phyloP scores from a whole-genome alignment of 2,888 invertebrate species.

The Geotrupes spiniger region DNA sequence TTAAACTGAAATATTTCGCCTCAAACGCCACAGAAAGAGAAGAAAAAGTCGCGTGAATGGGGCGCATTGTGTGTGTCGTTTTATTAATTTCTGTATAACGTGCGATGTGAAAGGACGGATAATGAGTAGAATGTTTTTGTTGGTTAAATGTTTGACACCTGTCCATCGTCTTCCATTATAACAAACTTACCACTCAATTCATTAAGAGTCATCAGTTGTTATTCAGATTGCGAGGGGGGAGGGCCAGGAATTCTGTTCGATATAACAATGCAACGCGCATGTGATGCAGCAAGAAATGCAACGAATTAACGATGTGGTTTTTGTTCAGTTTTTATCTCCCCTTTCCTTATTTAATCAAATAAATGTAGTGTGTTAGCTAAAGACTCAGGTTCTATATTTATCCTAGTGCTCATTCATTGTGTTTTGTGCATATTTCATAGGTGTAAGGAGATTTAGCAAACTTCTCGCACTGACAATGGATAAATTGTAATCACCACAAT shows the following conservation, averaged over 20 bases:
- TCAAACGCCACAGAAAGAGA: not conserved
- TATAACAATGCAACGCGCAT: slow-evolving; percentile 2
- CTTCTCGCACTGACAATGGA: too few relatives aligned
- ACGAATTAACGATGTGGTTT: not conserved
- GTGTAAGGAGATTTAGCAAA: too few relatives aligned
- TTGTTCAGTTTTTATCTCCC: too few relatives aligned
- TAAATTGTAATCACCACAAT: too few relatives aligned
- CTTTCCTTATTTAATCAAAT: too few relatives aligned
- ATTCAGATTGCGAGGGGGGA: slow-evolving; percentile 5
- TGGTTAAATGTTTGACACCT: slow-evolving; percentile 12
- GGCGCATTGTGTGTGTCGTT: slow-evolving; percentile 8
- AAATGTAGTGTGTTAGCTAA: too few relatives aligned
- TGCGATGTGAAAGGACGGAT: slow-evolving; percentile 1
- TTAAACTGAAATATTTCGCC: too few relatives aligned
- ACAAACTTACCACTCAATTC: slow-evolving; percentile 18
- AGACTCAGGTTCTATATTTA: too few relatives aligned
- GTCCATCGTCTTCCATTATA: slow-evolving; percentile 12
- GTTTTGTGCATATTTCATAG: too few relatives aligned
- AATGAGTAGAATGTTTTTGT: slow-evolving; percentile 12
- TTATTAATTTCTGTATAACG: slow-evolving; percentile 11
- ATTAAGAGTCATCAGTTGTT: slow-evolving; percentile 12
- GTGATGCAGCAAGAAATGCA: slow-evolving; percentile 9
- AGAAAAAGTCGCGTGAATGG: slow-evolving; percentile 6
- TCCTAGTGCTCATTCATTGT: too few relatives aligned
- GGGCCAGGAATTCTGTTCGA: not conserved